Base-by-base conservation (phyloP, 2,797 vertebrate genomes). In the Ciconia nigra region DNA sequence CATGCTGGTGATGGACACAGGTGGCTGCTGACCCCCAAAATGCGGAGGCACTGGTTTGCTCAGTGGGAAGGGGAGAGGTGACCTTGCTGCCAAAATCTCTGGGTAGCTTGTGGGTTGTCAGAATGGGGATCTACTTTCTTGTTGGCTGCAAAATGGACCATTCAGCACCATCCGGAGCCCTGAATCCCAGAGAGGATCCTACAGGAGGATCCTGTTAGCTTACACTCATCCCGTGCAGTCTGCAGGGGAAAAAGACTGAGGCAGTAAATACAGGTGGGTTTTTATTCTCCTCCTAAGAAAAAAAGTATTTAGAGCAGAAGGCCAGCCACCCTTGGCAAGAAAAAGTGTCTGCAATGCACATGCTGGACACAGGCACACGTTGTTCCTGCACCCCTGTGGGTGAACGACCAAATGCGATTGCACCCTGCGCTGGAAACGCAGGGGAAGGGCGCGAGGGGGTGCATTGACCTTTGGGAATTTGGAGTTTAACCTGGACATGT, bases 331-430 rank as follows among this genome's bases (percentile, higher is more conserved):
- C 37, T 41, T 22, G 19, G 37, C 37, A 70, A n/a, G 37, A 81
- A 77, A 76, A 63, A 57, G 9, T 10, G 3, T 21, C 17, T 19
- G n/a, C 31, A 41, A 15, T 37, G 39, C 46, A 15, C 1, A 0
- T 52, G 21, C 21, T 41, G 80, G 49, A 57, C 31, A 51, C 6
- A 5, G 49, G 33, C 7, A 3, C 11, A 21, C 0, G 22, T 37
- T 69, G 17, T 18, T 69, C 25, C 62, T 14, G 41, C 12, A 26
- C 8, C 25, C 55, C 41, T 70, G 39, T 0, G 2, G 52, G 14
- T 1, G 3, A 44, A 29, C 0, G 1, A 20, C 4, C 2, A 2
- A 2, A 5, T 26, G 17, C 3, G 13, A 31, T 2, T 3, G 59
- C n/a, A 66, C 15, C 24, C 33, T 51, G 37, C 1, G 0, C 49